Evolutionary conservation across 2,888 invertebrate species (phyloP), one percentile per base, ranked within the genome.

Genomic region (Latrodectus hesperus): DNA sequence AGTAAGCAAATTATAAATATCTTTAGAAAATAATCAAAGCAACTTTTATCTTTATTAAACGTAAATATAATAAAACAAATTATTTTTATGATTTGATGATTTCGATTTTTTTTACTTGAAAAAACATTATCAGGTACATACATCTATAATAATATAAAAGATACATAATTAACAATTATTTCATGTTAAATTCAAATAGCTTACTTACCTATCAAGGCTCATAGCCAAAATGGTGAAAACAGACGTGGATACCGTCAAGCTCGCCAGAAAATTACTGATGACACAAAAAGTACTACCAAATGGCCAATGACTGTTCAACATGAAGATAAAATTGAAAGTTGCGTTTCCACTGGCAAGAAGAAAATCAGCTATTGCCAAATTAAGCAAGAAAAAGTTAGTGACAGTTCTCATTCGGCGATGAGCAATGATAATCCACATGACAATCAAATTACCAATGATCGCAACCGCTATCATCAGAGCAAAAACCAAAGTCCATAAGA

Each of bases 391-490:
- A n/a, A 89, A 85, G 68, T 90, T 90, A 49, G 90, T 90, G 0
- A 90, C 90, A 0, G 89, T 90, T 26, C 90, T 76, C 90, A 90
- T 90, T 17, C 89, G 52, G 9, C 90, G 73, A 60, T 90, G 89
- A 12, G 90, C 90, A 38, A 93, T 89, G 5, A 98, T 97, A 91
- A 98, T 98, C 98, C 98, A 98, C 90, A 98, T 96, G 76, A 98
- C 98, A 89, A 97, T 96, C 68, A 95, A 94, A 91, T 98, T 98
- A 38, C 98, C 98, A 0, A 96, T 95, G 71, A 96, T 95, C 0
- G 97, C 96, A 5, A 96, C 94, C 11, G 95, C 93, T 68, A 97
- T 93, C 95, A 97, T 97, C 49, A 95, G 93, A 0, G 95, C 94
- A 91, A 96, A 97, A 17, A 96, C 93, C 14, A 95, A 93, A 71